A percentile compares a stretch with the other conserved stretches of the same genome.
Conservation (phyloP, 2,797 vertebrate species). For the Bradypus variegatus region DNA sequence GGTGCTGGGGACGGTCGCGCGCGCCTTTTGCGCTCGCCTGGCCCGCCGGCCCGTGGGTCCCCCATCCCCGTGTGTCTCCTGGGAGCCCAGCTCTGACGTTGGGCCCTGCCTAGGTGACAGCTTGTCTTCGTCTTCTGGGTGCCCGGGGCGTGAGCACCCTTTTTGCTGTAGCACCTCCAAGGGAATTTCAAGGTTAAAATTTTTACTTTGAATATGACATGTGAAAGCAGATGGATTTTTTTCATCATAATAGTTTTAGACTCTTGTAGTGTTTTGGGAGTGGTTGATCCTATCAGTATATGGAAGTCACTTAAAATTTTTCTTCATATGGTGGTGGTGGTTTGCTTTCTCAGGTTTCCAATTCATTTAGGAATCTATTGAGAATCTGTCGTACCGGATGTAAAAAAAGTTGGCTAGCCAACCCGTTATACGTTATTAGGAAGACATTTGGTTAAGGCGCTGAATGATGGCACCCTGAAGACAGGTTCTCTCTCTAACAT, state of each 20-base stretch:
- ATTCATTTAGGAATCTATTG: background rate
- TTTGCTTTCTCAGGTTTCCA: background rate
- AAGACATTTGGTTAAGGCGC: background rate
- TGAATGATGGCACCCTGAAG: background rate
- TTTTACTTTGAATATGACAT: background rate
- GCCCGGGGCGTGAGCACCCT: conserved; percentile 50
- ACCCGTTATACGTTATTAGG: background rate
- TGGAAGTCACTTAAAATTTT: background rate
- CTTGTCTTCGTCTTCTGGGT: background rate
- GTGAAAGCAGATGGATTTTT: background rate
- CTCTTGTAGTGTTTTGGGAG: background rate
- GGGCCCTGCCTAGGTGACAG: background rate
- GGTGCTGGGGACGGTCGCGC: background rate
- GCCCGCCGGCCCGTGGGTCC: background rate
- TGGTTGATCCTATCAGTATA: background rate
- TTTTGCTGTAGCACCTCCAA: background rate
- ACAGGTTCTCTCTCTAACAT: background rate
- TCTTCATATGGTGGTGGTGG: background rate
- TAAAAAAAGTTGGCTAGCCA: background rate
- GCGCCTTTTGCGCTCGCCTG: background rate
- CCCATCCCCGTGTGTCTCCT: background rate
- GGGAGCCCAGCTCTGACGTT: background rate
- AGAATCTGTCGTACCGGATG: background rate
- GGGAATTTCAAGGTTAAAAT: background rate
- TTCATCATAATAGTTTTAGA: background rate